These are phyloP conservation scores for Macrotrachela quadricornifera DNA, from an alignment of 1,140 invertebrate species.

Conservation along the genomic window DNA sequence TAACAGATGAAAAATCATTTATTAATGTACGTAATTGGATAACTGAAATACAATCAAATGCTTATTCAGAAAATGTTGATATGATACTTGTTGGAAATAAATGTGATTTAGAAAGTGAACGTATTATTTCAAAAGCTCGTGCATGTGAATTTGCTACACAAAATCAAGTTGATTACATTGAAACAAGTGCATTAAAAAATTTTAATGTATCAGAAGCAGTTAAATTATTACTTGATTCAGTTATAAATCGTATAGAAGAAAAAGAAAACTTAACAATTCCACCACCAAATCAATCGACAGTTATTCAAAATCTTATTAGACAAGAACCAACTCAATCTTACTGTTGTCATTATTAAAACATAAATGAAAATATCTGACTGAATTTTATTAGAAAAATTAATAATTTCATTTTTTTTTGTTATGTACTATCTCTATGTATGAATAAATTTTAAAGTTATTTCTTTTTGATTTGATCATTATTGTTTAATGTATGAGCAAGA, in stretches of 20 bases:
- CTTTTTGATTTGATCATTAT: not conserved
- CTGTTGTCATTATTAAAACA: no score
- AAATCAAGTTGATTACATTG: slow-evolving; percentile 60
- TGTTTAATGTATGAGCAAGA: not conserved
- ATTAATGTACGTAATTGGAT: slow-evolving; percentile 83
- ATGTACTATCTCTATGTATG: no score
- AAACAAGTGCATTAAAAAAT: slow-evolving; percentile 72
- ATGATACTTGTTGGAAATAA: slow-evolving; percentile 87
- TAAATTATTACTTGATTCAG: slow-evolving; percentile 57
- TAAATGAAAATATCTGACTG: no score
- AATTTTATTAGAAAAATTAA: no score
- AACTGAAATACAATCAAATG: slow-evolving; percentile 71
- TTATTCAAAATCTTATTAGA: no score
- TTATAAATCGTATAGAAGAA: slow-evolving; percentile 56
- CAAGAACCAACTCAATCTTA: no score
- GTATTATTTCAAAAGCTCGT: slow-evolving; percentile 53
- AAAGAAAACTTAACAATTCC: no score
- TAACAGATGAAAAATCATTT: slow-evolving; percentile 83
- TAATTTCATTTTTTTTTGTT: no score
- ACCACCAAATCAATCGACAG: no score
- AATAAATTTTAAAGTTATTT: not conserved
- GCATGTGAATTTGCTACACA: slow-evolving; percentile 58
- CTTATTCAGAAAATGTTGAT: slow-evolving; percentile 78
- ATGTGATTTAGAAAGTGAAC: slow-evolving; percentile 54
- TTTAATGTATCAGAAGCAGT: slow-evolving; percentile 62